Conservation (phyloP, 2,797 vertebrate genomes). For the Antennarius maculatus region DNA sequence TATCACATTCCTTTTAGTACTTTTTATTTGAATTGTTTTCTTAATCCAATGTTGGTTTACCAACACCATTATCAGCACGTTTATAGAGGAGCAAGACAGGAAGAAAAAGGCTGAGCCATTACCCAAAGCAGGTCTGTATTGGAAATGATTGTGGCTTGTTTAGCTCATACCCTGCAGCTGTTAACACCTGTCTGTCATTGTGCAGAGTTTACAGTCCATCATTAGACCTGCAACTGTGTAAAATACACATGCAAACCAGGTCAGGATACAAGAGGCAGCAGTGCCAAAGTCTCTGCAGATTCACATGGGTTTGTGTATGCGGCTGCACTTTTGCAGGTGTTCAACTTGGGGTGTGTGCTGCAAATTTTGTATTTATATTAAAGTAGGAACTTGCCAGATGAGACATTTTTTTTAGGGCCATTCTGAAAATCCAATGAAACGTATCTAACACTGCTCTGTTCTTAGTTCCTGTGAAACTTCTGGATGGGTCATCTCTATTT, state of each 20-base stretch:
- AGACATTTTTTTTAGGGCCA: conserved; percentile 27
- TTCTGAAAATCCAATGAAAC: conserved; percentile 44
- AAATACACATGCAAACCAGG: conserved; percentile 42
- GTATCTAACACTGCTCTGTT: conserved; percentile 25
- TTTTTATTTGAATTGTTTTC: conserved; percentile 33
- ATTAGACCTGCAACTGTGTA: conserved; percentile 52
- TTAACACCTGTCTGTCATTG: conserved; percentile 75
- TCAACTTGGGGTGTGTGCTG: conserved; percentile 20
- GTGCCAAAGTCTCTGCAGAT: conserved; percentile 34
- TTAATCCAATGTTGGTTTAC: conserved; percentile 27
- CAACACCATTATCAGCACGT: conserved; percentile 27
- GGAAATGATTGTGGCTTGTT: conserved; percentile 70
- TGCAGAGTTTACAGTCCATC: conserved; percentile 63
- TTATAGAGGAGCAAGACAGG: conserved; percentile 29
- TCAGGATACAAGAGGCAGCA: conserved; percentile 6
- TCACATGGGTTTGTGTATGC: conserved; percentile 39
- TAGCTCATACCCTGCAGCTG: conserved; percentile 51
- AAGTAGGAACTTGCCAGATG: conserved; percentile 12
- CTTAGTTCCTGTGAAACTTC: conserved; percentile 20
- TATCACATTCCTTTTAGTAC: conserved; percentile 34
- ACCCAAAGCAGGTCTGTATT: conserved; percentile 46
- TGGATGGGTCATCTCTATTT: background rate
- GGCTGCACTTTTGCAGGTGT: conserved; percentile 59
- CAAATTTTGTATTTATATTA: conserved; percentile 11
- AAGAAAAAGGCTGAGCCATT: conserved; percentile 12